A percentile compares a stretch with the other conserved stretches of the same genome.
phyloP scores from a whole-genome alignment of 1,140 invertebrate species.

The Halotydeus destructor region DNA sequence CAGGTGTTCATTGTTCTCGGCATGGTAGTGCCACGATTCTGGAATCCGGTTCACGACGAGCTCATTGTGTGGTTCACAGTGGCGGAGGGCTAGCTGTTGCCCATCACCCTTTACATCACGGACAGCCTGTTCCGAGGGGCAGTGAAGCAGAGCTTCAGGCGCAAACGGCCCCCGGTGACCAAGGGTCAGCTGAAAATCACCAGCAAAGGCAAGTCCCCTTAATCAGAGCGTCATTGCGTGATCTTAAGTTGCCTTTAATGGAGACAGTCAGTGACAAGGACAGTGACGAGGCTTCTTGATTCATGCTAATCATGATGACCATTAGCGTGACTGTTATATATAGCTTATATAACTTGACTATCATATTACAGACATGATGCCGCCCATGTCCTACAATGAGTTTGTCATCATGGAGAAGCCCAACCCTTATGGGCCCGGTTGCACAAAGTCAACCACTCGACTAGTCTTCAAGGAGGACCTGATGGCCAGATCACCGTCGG shows the following conservation, averaged over 20 bases:
- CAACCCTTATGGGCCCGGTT: neutral
- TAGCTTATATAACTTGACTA: too few relatives aligned
- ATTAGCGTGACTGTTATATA: too few relatives aligned
- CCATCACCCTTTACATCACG: constrained; percentile 8
- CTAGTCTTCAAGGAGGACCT: too few relatives aligned
- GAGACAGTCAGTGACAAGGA: too few relatives aligned
- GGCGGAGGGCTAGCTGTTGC: constrained; percentile 11
- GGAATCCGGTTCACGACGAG: constrained; percentile 13
- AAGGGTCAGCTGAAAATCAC: neutral
- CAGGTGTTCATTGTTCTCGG: constrained; percentile 10
- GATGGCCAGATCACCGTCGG: too few relatives aligned
- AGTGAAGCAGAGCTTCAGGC: constrained; percentile 3
- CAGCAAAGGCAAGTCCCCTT: neutral
- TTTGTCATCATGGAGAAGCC: constrained; percentile 8
- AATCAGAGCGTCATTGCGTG: neutral
- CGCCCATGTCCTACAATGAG: constrained; percentile 5
- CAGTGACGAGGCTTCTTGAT: too few relatives aligned
- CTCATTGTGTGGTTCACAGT: constrained; percentile 11
- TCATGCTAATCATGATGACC: too few relatives aligned
- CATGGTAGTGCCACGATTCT: constrained; percentile 11
- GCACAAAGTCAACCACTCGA: too few relatives aligned
- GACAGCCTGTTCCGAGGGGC: constrained; percentile 12
- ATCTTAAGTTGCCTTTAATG: neutral
- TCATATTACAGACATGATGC: too few relatives aligned
- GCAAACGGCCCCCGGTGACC: neutral